These are phyloP conservation scores for Megathymus violae DNA, from an alignment of 1,140 invertebrate species.

Conservation along the genomic window DNA sequence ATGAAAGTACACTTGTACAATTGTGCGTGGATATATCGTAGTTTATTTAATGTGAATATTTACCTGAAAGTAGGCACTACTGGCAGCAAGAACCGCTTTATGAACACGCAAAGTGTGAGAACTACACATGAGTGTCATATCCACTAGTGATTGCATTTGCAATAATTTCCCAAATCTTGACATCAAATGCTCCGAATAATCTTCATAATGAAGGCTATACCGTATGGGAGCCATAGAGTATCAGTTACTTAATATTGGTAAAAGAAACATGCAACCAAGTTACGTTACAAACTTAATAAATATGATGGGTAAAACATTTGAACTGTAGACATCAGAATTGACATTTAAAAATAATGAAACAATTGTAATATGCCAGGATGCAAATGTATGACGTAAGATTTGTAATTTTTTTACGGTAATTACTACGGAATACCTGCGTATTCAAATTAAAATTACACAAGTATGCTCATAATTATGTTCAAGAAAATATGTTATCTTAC, in stretches of 20 bases:
- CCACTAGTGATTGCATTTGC: slow-evolving; percentile 85
- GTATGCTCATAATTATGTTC: no score
- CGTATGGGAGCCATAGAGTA: slow-evolving; percentile 70
- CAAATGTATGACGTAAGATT: neutral
- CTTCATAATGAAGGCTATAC: slow-evolving; percentile 84
- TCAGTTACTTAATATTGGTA: slow-evolving; percentile 14
- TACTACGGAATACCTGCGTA: no score
- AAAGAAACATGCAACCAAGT: slow-evolving; percentile 22
- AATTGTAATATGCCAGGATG: slow-evolving; percentile 6
- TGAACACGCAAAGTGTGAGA: slow-evolving; percentile 86
- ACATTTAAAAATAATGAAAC: slow-evolving; percentile 26
- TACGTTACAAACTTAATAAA: slow-evolving; percentile 13
- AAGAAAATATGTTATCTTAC: no score
- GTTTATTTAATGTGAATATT: slow-evolving; percentile 37
- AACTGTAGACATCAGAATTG: slow-evolving; percentile 11
- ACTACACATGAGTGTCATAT: slow-evolving; percentile 86
- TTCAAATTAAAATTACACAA: neutral
- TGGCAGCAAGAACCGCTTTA: slow-evolving; percentile 85
- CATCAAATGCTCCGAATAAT: slow-evolving; percentile 84
- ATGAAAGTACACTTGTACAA: no score
- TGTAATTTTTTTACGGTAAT: no score
- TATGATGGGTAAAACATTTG: slow-evolving; percentile 35
- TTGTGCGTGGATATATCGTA: no score
- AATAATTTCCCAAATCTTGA: slow-evolving; percentile 85
- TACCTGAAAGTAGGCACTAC: slow-evolving; percentile 87